Evolutionary conservation across 2,113 vertebrate species (phyloP).

Genomic region (Passer montanus): DNA sequence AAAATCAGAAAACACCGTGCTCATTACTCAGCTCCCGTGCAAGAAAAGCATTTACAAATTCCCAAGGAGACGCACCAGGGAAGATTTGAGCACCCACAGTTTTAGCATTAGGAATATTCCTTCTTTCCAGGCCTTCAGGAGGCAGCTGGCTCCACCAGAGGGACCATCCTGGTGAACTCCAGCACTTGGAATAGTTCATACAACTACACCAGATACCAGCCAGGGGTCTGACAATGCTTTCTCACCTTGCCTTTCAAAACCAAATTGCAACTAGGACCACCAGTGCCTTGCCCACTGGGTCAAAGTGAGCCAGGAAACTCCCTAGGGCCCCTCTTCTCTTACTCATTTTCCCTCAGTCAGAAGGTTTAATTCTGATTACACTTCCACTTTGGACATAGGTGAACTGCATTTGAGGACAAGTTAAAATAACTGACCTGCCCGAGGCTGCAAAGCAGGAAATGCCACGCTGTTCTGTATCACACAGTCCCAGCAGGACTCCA

Average conservation of each 20-base stretch:
- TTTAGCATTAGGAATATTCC: neutral
- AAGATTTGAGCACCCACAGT: neutral
- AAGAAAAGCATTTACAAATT: neutral
- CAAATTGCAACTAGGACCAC: neutral
- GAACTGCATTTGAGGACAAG: neutral
- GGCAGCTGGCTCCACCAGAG: neutral
- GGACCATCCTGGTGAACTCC: neutral
- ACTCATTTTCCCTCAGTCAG: neutral
- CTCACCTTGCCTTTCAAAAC: neutral
- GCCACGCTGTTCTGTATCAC: neutral
- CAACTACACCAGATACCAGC: neutral
- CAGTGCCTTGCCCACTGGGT: neutral
- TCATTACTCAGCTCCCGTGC: neutral
- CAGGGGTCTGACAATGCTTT: neutral
- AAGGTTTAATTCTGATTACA: neutral
- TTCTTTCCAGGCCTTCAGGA: neutral
- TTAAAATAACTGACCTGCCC: neutral
- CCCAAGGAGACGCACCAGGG: neutral
- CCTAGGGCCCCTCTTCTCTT: neutral
- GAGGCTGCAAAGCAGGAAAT: neutral
- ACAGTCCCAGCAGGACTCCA: neutral
- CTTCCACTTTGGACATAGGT: accelerated
- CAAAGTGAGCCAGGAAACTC: neutral
- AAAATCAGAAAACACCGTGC: neutral
- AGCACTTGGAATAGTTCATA: neutral